Percentiles rank a stretch among this genome's conserved stretches.
phyloP scores from a whole-genome alignment of 2,113 vertebrate genomes.

The Gavia stellata region DNA sequence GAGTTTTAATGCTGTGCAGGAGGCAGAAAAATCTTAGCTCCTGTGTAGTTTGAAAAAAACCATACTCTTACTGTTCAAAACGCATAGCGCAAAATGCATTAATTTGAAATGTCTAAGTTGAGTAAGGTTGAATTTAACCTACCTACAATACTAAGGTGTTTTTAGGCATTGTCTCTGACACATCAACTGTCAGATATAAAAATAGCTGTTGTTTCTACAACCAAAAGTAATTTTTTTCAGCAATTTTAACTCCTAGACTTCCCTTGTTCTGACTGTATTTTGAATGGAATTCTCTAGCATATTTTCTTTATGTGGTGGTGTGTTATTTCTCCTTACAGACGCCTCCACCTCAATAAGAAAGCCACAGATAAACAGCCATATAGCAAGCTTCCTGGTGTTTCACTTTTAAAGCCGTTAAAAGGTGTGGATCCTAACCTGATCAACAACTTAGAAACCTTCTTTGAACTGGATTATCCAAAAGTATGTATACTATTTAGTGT shows the following conservation, averaged over 20 bases:
- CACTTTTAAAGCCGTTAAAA: constrained; percentile 92
- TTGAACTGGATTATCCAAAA: constrained; percentile 94
- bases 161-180: neutral
- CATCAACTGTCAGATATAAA: neutral
- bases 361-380: constrained; percentile 88
- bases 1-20: neutral
- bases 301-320: neutral
- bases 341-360: constrained; percentile 91
- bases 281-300: neutral
- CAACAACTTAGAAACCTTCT: constrained; percentile 97
- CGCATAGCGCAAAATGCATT: neutral
- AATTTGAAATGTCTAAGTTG: neutral
- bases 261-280: neutral
- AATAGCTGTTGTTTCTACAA: neutral
- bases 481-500: constrained; percentile 59
- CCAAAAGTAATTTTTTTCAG: neutral
- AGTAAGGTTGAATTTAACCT: neutral
- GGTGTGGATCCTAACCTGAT: constrained; percentile 94
- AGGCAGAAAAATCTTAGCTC: neutral
- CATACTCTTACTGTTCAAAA: neutral
- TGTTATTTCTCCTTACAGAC: constrained; percentile 67
- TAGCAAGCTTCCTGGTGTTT: constrained; percentile 87
- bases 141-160: neutral
- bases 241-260: neutral
- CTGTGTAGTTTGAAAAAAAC: neutral